Conservation (phyloP, 2,797 vertebrate genomes). For the Lutjanus argentimaculatus region DNA sequence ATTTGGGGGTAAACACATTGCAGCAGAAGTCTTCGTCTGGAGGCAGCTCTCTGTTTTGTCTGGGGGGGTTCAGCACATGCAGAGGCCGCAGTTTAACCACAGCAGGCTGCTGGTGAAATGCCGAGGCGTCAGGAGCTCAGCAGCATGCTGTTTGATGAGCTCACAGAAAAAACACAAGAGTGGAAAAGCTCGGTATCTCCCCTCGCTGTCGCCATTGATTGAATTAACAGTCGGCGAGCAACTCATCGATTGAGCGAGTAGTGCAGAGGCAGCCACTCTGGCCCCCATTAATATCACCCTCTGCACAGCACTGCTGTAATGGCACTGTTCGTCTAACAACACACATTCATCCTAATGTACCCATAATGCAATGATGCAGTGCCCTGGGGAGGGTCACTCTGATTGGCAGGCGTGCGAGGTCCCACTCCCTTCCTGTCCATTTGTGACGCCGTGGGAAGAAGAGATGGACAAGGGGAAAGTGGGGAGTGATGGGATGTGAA, state of each 20-base stretch:
- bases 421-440: conserved; percentile 15
- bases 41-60: conserved; percentile 26
- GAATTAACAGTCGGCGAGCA: conserved; percentile 61
- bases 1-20: conserved; percentile 65
- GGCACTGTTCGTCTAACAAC: conserved; percentile 35
- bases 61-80: neutral
- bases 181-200: conserved; percentile 15
- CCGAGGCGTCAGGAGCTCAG: conserved; percentile 11
- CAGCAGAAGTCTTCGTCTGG: conserved; percentile 44
- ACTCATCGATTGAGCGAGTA: conserved; percentile 45
- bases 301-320: conserved; percentile 42
- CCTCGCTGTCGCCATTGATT: conserved; percentile 41
- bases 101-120: conserved; percentile 14
- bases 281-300: conserved; percentile 57
- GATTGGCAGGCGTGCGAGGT: conserved; percentile 25
- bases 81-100: conserved; percentile 27
- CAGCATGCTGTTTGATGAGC: conserved; percentile 38
- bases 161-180: conserved; percentile 11
- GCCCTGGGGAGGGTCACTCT: conserved; percentile 9
- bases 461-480: conserved; percentile 21
- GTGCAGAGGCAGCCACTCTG: conserved; percentile 35
- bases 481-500: conserved; percentile 45
- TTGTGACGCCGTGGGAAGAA: conserved; percentile 45
- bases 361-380: conserved; percentile 62
- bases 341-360: conserved; percentile 65